phyloP scores from a whole-genome alignment of 2,888 invertebrate species.

The Euphydryas editha region DNA sequence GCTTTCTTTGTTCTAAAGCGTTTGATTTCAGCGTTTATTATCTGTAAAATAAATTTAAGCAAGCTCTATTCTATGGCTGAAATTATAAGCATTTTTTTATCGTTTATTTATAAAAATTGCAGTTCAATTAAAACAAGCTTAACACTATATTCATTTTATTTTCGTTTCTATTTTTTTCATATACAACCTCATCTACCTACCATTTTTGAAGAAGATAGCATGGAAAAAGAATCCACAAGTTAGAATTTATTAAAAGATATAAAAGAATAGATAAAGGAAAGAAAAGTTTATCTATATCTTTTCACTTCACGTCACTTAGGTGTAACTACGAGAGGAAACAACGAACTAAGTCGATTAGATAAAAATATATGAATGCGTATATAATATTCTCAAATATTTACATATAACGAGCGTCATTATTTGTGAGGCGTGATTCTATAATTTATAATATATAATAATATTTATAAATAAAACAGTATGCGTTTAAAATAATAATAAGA shows the following conservation, averaged over 20 bases:
- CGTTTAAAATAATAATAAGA: background rate
- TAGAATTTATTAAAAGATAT: constrained; percentile 53
- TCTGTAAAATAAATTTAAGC: constrained; percentile 13
- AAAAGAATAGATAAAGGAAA: constrained; percentile 41
- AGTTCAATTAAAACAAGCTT: constrained; percentile 26
- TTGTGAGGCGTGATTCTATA: constrained; percentile 15
- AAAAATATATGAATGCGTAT: constrained; percentile 46
- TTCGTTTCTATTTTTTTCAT: constrained; percentile 63
- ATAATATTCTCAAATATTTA: constrained; percentile 11
- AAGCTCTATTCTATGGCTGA: constrained; percentile 28
- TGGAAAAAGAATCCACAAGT: constrained; percentile 81
- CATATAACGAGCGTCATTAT: constrained; percentile 7
- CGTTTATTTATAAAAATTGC: constrained; percentile 18
- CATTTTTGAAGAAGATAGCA: constrained; percentile 82
- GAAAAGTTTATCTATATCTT: constrained; percentile 6
- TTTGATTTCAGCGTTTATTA: background rate
- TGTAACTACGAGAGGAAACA: constrained; percentile 26
- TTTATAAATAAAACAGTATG: background rate
- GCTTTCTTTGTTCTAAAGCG: constrained; percentile 19
- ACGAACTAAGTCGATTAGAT: constrained; percentile 37
- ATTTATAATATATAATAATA: background rate
- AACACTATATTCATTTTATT: constrained; percentile 25
- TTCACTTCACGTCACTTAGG: constrained; percentile 31
- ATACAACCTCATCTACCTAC: constrained; percentile 84
- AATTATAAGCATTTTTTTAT: constrained; percentile 25